phyloP scores from a whole-genome alignment of 2,113 vertebrate species.

The Nothoprocta pentlandii region DNA sequence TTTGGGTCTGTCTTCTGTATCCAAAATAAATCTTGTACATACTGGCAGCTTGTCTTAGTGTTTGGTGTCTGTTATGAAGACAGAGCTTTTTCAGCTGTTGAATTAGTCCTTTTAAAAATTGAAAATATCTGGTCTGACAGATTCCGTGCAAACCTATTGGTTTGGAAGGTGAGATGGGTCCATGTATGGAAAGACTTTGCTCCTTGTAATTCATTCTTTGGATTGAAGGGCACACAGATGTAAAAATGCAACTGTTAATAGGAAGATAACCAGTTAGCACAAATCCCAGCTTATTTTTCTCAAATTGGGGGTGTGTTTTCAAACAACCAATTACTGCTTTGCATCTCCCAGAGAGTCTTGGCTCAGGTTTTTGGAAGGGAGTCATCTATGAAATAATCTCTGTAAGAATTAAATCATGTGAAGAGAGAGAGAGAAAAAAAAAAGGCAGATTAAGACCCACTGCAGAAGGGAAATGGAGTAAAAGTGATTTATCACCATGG shows the following conservation, averaged over 20 bases:
- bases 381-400: neutral
- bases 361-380: neutral
- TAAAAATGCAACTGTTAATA: constrained; percentile 18
- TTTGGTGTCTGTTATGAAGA: constrained; percentile 36
- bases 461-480: neutral
- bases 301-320: neutral
- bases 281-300: constrained; percentile 11
- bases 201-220: constrained; percentile 17
- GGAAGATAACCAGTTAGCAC: neutral
- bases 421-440: neutral
- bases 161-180: neutral
- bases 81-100: constrained; percentile 43
- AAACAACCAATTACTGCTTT: neutral
- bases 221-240: neutral
- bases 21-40: constrained; percentile 59
- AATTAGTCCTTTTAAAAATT: neutral
- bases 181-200: neutral
- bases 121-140: constrained; percentile 36
- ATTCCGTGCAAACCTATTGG: neutral
- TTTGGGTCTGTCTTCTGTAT: constrained; percentile 32
- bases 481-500: neutral
- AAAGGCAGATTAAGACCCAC: neutral
- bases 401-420: neutral
- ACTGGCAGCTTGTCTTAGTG: constrained; percentile 24
- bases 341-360: neutral